Evolutionary conservation across 2,888 invertebrate species (phyloP).

Genomic region (Hirtodrosophila duncani): DNA sequence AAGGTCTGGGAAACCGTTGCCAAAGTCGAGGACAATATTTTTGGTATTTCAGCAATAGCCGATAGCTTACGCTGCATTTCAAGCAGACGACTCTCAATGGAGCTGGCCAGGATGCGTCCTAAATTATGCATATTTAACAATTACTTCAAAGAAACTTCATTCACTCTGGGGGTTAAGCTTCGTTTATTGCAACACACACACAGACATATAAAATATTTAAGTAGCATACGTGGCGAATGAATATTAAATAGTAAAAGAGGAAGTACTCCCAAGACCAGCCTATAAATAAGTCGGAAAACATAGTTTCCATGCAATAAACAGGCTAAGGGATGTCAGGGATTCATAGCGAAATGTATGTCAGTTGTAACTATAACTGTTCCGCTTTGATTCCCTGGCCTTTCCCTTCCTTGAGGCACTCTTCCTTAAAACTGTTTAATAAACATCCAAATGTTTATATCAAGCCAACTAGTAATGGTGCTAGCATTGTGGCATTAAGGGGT

Average conservation of each 20-base stretch:
- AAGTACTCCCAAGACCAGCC: background rate
- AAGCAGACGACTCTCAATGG: constrained; percentile 75
- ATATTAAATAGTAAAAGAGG: constrained; percentile 10
- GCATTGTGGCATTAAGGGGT: no score
- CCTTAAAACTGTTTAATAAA: no score
- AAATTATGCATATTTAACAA: background rate
- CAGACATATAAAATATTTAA: constrained; percentile 28
- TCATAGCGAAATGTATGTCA: no score
- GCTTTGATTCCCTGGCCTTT: no score
- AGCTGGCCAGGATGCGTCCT: constrained; percentile 53
- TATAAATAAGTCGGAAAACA: no score
- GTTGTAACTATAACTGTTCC: no score
- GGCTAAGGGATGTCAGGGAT: no score
- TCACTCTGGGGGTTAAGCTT: constrained; percentile 4
- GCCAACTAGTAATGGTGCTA: no score
- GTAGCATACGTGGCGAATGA: constrained; percentile 13
- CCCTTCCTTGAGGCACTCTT: no score
- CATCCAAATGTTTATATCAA: no score
- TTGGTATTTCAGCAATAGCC: constrained; percentile 78
- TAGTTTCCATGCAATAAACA: no score
- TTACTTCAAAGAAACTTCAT: constrained; percentile 2
- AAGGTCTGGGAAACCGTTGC: constrained; percentile 77
- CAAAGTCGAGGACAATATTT: constrained; percentile 76
- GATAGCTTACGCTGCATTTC: constrained; percentile 78
- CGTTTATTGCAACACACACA: constrained; percentile 44